Base-by-base conservation (phyloP, 2,888 invertebrate species). In the Pimpla rufipes region DNA sequence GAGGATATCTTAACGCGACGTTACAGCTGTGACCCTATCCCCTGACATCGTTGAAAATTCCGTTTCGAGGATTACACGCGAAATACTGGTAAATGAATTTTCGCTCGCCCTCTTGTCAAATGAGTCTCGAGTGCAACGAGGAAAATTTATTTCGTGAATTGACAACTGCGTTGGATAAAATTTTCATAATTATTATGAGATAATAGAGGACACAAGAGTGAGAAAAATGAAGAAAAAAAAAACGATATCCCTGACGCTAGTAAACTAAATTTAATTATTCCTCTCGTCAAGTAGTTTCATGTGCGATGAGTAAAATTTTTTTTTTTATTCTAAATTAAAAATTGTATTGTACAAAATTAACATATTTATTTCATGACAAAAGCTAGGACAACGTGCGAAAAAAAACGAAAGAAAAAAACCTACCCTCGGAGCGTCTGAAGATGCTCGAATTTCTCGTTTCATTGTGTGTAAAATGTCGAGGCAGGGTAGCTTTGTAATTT, bases 391-490 rank as follows among this genome's bases (percentile, higher is more conserved):
- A 29, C 5, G n/a, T 8, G 29, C 67, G n/a, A 18, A 73, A 40
- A 10, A 40, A 29, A 55, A 42, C 23, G 16, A 11, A 40, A 40
- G 16, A 64, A 62, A 50, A 18, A 68, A 76, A 68, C 52, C 11
- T 23, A 62, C 57, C 68, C 78, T 68, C 45, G 57, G 42, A 68
- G 74, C 29, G 5, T 40, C 79, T 18, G 47, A 50, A 62, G 79
- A 42, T 70, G 47, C 52, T 75, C 75, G 82, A 82, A 82, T 81
- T 87, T 23, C 85, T 87, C 86, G 83, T 87, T 88, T 74, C 86
- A 89, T 91, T 91, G 89, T 88, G 89, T 88, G 89, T 89, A 89
- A 89, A 90, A 90, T 89, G 89, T 88, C 85, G 85, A 86, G 88
- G 88, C 85, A 81, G 88, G 77, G 84, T 85, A 88, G 85, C 86